A percentile compares a stretch with the other conserved stretches of the same genome.
Conservation (phyloP, 2,888 invertebrate genomes). For the Spilosoma lubricipeda region DNA sequence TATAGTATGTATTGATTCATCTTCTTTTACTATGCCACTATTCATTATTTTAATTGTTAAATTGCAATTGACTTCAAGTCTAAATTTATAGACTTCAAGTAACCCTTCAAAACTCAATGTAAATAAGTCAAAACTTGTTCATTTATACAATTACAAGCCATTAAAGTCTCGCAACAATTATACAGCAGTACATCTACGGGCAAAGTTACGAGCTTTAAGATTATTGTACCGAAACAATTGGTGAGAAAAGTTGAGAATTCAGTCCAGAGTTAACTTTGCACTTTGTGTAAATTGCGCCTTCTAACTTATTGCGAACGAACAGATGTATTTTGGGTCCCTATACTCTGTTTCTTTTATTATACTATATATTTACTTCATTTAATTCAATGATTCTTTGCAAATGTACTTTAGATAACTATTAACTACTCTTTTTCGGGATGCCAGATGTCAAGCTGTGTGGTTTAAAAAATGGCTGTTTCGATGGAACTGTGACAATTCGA, state of each 20-base stretch:
- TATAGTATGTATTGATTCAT: too few species aligned
- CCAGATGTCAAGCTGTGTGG: neutral
- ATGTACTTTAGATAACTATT: neutral
- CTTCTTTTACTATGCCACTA: too few species aligned
- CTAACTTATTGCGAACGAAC: conserved; percentile 6
- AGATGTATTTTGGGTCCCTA: conserved; percentile 6
- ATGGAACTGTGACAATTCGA: too few species aligned
- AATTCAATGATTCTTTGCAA: neutral
- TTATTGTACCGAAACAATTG: conserved; percentile 17
- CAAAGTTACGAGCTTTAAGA: conserved; percentile 2
- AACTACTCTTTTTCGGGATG: neutral
- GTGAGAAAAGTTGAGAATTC: neutral
- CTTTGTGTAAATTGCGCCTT: conserved; percentile 1
- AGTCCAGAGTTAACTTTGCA: conserved; percentile 13
- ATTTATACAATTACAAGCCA: neutral
- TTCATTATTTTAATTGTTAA: too few species aligned
- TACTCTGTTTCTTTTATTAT: neutral
- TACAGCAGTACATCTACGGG: conserved; percentile 1
- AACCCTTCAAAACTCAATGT: neutral
- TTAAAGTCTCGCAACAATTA: neutral
- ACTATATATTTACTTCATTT: neutral
- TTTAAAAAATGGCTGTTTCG: too few species aligned
- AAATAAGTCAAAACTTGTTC: neutral
- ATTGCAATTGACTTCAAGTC: neutral
- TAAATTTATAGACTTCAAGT: neutral